phyloP scores from a whole-genome alignment of 2,888 invertebrate genomes.

The Perizoma flavofasciatum region DNA sequence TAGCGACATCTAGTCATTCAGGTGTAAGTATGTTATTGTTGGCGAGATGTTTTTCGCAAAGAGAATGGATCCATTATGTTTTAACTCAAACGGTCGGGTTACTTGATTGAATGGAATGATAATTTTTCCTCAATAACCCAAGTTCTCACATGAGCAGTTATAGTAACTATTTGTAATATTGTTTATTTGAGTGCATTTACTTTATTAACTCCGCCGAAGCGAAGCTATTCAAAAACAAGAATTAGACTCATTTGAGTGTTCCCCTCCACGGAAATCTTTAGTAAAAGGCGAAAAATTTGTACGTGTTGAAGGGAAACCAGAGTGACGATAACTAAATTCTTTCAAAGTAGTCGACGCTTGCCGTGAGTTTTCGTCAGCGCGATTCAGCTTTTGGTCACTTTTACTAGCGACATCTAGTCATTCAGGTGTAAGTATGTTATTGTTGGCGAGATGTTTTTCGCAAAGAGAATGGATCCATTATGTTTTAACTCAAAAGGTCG shows the following conservation, averaged over 20 bases:
- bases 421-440: background rate
- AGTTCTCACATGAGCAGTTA: no score
- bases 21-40: no score
- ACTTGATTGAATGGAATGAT: no score
- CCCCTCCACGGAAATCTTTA: constrained; percentile 91
- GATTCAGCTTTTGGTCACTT: constrained; percentile 17
- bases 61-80: no score
- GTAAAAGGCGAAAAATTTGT: constrained; percentile 92
- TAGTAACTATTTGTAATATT: background rate
- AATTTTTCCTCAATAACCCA: no score
- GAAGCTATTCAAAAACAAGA: constrained; percentile 7
- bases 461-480: no score
- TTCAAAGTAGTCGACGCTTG: background rate
- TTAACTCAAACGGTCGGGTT: no score
- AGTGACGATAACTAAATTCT: constrained; percentile 51
- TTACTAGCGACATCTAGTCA: constrained; percentile 17
- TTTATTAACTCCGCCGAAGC: constrained; percentile 8
- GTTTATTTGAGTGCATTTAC: background rate
- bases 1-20: no score
- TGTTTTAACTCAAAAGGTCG: no score
- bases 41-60: no score
- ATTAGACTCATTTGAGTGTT: constrained; percentile 34
- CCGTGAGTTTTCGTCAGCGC: constrained; percentile 15
- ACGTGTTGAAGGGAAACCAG: constrained; percentile 87
- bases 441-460: no score